A percentile compares a stretch with the other conserved stretches of the same genome.
These are phyloP conservation scores for Brachionichthys hirsutus DNA, from an alignment of 2,113 vertebrate genomes.

Conservation along the genomic window DNA sequence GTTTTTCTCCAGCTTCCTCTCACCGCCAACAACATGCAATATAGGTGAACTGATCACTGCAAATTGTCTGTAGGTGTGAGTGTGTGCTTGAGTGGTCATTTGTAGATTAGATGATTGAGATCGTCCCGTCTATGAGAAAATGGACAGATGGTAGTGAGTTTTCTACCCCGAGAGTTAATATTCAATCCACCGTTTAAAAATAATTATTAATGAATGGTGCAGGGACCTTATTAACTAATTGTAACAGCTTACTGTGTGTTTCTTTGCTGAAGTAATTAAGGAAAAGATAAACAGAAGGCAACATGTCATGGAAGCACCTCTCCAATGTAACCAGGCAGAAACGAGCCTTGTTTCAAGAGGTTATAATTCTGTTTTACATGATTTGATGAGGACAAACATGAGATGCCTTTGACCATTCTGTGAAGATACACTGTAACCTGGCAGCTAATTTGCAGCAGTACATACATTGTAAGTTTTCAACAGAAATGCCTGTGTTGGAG, in stretches of 20 bases:
- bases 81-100: no score
- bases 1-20: no score
- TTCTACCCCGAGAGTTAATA: no score
- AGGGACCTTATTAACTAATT: conserved; percentile 23
- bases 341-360: conserved; percentile 7
- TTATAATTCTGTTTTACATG: conserved; percentile 6
- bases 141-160: no score
- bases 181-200: no score
- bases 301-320: conserved; percentile 20
- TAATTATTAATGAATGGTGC: neutral
- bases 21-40: no score
- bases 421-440: conserved; percentile 39
- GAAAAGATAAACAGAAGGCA: conserved; percentile 33
- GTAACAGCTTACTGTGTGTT: conserved; percentile 7
- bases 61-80: no score
- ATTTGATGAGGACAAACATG: conserved; percentile 4
- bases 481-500: conserved; percentile 11
- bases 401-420: conserved; percentile 32
- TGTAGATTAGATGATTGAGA: no score
- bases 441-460: conserved; percentile 24
- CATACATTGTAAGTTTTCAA: conserved; percentile 34
- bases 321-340: conserved; percentile 12
- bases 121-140: no score
- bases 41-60: no score
- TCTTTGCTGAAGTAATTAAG: conserved; percentile 33